phyloP scores from a whole-genome alignment of 1,140 invertebrate genomes.

The Solen grandis region DNA sequence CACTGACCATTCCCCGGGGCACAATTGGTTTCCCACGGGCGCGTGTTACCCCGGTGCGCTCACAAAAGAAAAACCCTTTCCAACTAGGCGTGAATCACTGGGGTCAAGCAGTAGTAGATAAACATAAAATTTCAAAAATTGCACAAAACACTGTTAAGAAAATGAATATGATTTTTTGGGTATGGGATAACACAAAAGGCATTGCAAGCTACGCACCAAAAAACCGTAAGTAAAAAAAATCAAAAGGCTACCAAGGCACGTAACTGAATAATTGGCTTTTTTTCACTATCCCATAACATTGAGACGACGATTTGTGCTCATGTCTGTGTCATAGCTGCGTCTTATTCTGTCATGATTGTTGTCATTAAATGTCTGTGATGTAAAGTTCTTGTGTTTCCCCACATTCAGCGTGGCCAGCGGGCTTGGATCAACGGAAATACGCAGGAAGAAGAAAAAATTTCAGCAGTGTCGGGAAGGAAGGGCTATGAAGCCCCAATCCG shows the following conservation, averaged over 20 bases:
- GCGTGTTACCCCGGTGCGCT: slow-evolving; percentile 62
- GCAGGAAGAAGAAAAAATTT: slow-evolving; percentile 87
- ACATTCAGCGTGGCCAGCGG: slow-evolving; percentile 58
- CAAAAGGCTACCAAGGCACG: slow-evolving; percentile 89
- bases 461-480: slow-evolving; percentile 87
- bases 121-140: slow-evolving; percentile 90
- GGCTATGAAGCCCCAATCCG: slow-evolving; percentile 89
- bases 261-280: slow-evolving; percentile 90
- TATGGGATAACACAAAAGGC: slow-evolving; percentile 83
- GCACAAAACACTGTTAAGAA: slow-evolving; percentile 87
- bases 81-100: slow-evolving; percentile 87
- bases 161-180: slow-evolving; percentile 90
- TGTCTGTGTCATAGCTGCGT: slow-evolving; percentile 59
- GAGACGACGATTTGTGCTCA: slow-evolving; percentile 83
- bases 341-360: slow-evolving; percentile 44
- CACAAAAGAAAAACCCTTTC: slow-evolving; percentile 72
- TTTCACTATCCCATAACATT: slow-evolving; percentile 90
- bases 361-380: slow-evolving; percentile 85
- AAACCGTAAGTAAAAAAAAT: slow-evolving; percentile 87
- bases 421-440: slow-evolving; percentile 86
- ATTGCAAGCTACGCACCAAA: slow-evolving; percentile 84
- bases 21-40: slow-evolving; percentile 59
- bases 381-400: slow-evolving; percentile 72
- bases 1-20: slow-evolving; percentile 71
- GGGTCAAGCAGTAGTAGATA: slow-evolving; percentile 91